Evolutionary conservation across 2,797 vertebrate genomes (phyloP), one percentile per base, ranked within the genome.

Genomic region (Parauchenoglanis ngamensis): DNA sequence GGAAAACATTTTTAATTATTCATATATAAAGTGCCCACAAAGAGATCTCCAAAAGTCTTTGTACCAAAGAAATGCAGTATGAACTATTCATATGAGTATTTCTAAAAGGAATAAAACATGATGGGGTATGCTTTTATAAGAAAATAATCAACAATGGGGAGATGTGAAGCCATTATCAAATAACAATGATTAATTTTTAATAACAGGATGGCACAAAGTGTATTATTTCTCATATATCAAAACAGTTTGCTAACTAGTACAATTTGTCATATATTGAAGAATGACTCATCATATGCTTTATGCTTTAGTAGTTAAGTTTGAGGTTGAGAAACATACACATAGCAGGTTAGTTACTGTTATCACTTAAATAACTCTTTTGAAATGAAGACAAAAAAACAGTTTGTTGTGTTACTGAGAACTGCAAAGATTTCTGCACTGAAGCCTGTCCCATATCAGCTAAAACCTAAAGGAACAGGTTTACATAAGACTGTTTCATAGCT

Each of bases 1-100:
- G 25, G 12, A 19, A 28, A 23, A 4, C 6, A 54, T 6, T 25
- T 19, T 17, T 46, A 59, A 59, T 59, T 79, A 79, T 79, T 79
- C 77, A 59, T 59, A 40, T 21, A 79, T 59, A 40, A 59, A 13
- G 31, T 79, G 77, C 56, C 40, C 56, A 59, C 77, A 79, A 59
- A 59, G 21, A 52, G 10, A 23, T 59, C 10, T 57, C 10, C 52
- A 79, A 28, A 12, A 79, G 28, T 21, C 31, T 52, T 44, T 28
- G 23, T 76, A 3, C 23, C 13, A 52, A n/a, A 77, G 49, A 19
- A 19, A 7, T 31, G 75, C 15, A 77, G 7, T n/a, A 28, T 28
- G 75, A 15, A 77, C n/a, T 54, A 28, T 19, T n/a, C 23, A 13
- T 46, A 46, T 28, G 49, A 28, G 54, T 35, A 21, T 78, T 78